Evolutionary conservation across 2,797 vertebrate species (phyloP), one percentile per base, ranked within the genome.

Genomic region (Mormyrops attenuatus): DNA sequence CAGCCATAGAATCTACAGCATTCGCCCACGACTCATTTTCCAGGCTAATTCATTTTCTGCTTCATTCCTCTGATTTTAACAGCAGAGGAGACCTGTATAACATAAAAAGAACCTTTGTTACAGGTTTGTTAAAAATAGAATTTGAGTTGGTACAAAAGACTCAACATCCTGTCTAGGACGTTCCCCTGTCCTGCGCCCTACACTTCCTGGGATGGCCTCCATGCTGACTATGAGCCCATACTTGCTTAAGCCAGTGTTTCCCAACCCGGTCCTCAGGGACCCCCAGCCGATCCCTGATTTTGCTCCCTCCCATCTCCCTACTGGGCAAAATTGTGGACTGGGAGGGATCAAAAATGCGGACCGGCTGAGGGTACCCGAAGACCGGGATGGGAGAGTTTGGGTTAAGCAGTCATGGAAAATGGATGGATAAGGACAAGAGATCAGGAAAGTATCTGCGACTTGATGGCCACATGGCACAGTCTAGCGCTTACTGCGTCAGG

Each of bases 401-500:
- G 52, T 15, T 63, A 63, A 22, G 20, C 1, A 38, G 30, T 73
- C 30, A 73, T 38, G 11, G 26, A 69, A 66, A 69, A 22, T 47
- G 6, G 11, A 85, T 22, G 84, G 84, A 22, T 41, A 47, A 82
- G 47, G 49, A 73, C 66, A 38, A 6, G 41, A 84, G 3, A 44
- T 44, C 17, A 47, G 47, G 49, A n/a, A 5, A 86, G 47, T 50
- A 11, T 50, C 82, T 0, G 44, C 0, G 82, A 3, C 6, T 11
- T 22, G 1, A 82, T 85, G 41, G 8, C 3, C 9, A 50, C 47
- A 52, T 30, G 15, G 30, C 52, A 44, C 0, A 6, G 34, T 8
- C 5, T 3, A 13, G 41, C 9, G 95, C 98, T 96, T 95, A 99
- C 98, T 99, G 95, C 55, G 98, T 99, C 91, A 99, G 97, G 90